phyloP scores from a whole-genome alignment of 2,113 vertebrate genomes.

The Melanerpes aurifrons region DNA sequence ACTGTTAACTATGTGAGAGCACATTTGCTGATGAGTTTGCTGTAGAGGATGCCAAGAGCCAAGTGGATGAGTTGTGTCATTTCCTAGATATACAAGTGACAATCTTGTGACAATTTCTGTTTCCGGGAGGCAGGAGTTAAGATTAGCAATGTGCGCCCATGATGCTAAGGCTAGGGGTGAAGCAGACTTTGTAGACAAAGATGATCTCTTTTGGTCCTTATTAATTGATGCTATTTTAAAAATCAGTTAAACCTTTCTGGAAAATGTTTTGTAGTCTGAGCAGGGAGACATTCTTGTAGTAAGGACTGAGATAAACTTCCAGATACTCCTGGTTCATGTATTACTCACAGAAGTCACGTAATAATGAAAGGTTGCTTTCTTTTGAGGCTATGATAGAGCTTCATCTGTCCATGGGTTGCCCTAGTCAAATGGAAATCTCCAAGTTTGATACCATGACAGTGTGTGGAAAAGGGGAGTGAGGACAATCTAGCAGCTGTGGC shows the following conservation, averaged over 20 bases:
- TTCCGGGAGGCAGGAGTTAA: background rate
- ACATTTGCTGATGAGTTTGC: background rate
- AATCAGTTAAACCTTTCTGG: background rate
- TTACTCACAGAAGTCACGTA: background rate
- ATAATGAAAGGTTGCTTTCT: background rate
- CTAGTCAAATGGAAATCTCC: background rate
- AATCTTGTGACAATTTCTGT: background rate
- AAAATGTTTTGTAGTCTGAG: background rate
- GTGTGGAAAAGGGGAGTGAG: background rate
- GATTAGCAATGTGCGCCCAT: background rate
- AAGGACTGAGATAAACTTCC: background rate
- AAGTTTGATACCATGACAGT: background rate
- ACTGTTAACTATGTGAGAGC: background rate
- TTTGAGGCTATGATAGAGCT: background rate
- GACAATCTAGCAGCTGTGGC: background rate
- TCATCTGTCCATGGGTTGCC: background rate
- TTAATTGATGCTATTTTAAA: background rate
- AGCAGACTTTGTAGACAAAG: background rate
- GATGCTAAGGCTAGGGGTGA: background rate
- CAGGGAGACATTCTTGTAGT: background rate
- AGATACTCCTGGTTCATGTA: background rate
- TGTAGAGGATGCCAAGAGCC: background rate
- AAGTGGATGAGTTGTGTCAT: background rate
- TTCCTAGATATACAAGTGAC: background rate
- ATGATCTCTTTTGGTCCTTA: background rate